phyloP scores from a whole-genome alignment of 2,797 vertebrate species.

The Microhierax caerulescens region DNA sequence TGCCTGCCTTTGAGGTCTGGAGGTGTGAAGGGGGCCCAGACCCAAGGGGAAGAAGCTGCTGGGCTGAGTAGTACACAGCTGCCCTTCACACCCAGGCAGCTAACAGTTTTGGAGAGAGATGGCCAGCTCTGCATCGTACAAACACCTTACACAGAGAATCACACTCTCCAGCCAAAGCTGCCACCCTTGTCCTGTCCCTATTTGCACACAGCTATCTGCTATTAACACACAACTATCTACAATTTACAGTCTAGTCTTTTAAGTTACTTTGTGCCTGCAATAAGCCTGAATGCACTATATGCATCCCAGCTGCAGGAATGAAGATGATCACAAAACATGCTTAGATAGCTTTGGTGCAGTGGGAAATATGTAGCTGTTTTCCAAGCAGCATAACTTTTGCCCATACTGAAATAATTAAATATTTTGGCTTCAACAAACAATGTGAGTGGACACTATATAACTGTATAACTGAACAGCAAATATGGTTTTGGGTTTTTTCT shows the following conservation, averaged over 20 bases:
- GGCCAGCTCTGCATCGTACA: not conserved
- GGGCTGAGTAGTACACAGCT: not conserved
- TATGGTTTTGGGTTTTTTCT: rapidly evolving
- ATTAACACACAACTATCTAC: not conserved
- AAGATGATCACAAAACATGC: not conserved
- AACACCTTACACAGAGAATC: not conserved
- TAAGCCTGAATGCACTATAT: not conserved
- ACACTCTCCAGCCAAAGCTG: not conserved
- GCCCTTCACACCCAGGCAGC: not conserved
- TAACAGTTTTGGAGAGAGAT: not conserved
- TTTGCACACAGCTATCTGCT: not conserved
- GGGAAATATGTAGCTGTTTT: not conserved
- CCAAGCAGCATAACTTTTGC: not conserved
- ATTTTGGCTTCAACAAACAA: not conserved
- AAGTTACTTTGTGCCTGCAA: not conserved
- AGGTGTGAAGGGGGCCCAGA: not conserved
- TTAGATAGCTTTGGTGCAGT: not conserved
- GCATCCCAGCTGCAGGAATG: not conserved
- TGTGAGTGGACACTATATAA: not conserved
- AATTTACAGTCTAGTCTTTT: not conserved
- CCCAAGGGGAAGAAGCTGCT: not conserved
- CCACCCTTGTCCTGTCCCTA: not conserved
- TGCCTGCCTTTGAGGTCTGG: not conserved
- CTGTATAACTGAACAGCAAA: not conserved
- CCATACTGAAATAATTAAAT: constrained; percentile 8